Conservation (phyloP, 1,140 invertebrate species). For the Plodia interpunctella region DNA sequence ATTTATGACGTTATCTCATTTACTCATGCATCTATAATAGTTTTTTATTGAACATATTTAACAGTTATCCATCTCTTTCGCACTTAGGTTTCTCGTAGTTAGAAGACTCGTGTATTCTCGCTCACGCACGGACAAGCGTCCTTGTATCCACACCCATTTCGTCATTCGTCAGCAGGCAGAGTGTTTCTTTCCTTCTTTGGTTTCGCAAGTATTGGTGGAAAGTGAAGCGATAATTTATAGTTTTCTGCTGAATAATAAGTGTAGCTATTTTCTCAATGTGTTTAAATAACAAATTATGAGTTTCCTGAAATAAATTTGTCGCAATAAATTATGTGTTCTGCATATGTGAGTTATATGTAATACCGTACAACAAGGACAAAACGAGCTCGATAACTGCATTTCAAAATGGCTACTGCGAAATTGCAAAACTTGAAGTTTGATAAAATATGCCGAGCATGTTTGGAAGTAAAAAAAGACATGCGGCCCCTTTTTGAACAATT, state of each 20-base stretch:
- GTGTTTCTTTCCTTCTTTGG: constrained; percentile 30
- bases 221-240: not conserved
- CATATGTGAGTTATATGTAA: constrained; percentile 9
- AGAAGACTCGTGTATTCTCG: constrained; percentile 19
- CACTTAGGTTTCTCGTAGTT: constrained; percentile 3
- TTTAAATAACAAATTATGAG: not conserved
- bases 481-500: constrained; percentile 79
- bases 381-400: constrained; percentile 49
- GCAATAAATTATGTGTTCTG: not conserved
- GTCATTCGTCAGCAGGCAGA: constrained; percentile 19
- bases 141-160: constrained; percentile 21
- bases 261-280: not conserved
- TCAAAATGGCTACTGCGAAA: constrained; percentile 65
- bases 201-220: constrained; percentile 26
- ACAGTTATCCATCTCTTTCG: constrained; percentile 31
- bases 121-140: constrained; percentile 13
- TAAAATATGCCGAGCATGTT: constrained; percentile 80
- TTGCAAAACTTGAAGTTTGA: constrained; percentile 66
- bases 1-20: not conserved
- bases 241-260: not conserved
- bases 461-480: constrained; percentile 80
- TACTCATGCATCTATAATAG: constrained; percentile 3
- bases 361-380: constrained; percentile 57
- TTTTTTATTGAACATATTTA: constrained; percentile 27
- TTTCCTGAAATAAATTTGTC: too few species aligned